Percentiles rank a stretch among this genome's conserved stretches.
These are phyloP conservation scores for Lasius fuliginosus DNA, from an alignment of 2,888 invertebrate genomes.

Conservation along the genomic window DNA sequence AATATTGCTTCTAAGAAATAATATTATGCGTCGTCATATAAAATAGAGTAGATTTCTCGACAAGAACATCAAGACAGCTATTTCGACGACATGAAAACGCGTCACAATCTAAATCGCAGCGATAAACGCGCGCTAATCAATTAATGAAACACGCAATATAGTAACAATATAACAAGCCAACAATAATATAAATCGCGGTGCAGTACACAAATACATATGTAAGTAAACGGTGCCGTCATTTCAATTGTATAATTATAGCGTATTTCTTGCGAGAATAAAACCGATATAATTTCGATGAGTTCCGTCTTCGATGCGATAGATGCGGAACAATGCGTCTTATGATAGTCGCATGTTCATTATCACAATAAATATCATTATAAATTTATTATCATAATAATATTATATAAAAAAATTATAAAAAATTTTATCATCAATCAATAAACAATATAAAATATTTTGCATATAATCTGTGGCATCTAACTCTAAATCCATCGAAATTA, in stretches of 20 bases:
- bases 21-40: constrained; percentile 1
- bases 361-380: background rate
- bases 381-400: background rate
- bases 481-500: constrained; percentile 16
- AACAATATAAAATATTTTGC: background rate
- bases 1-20: constrained; percentile 4
- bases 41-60: background rate
- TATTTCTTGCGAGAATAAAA: background rate
- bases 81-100: background rate
- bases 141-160: constrained; percentile 43
- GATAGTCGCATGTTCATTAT: background rate
- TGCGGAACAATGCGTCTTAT: background rate
- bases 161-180: constrained; percentile 58
- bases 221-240: constrained; percentile 37
- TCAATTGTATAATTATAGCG: background rate
- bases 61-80: background rate
- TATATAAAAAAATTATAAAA: background rate
- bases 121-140: constrained; percentile 6
- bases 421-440: background rate
- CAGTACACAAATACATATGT: constrained; percentile 27
- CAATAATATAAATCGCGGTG: constrained; percentile 54
- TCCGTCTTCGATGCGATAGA: background rate
- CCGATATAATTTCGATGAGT: constrained; percentile 4
- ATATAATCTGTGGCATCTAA: background rate
- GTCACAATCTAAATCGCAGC: background rate